Percentiles rank a stretch among this genome's conserved stretches.
phyloP scores from a whole-genome alignment of 2,113 vertebrate species.

The Pogona vitticeps region DNA sequence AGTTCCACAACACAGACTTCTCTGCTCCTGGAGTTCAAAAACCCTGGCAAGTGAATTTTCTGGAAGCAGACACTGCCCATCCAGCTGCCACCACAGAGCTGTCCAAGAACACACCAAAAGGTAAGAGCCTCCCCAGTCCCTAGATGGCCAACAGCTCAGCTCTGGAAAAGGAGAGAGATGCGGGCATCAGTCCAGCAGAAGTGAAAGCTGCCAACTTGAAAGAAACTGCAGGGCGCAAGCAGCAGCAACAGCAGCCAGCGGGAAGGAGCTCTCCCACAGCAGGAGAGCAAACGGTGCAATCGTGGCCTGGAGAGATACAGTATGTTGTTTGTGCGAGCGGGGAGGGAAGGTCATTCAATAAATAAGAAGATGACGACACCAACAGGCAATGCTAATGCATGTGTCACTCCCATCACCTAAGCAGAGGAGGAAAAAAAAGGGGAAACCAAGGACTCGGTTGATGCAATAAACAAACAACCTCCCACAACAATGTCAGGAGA shows the following conservation, averaged over 20 bases:
- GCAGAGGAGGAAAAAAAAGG: background rate
- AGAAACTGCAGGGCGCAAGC: background rate
- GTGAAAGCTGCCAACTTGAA: background rate
- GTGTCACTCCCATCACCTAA: background rate
- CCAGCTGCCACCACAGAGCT: background rate
- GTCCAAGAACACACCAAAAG: background rate
- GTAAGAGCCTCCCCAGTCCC: background rate
- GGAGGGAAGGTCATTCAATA: slow-evolving; percentile 18
- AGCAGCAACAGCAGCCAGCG: background rate
- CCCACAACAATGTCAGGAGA: background rate
- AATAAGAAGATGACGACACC: background rate
- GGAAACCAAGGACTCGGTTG: background rate
- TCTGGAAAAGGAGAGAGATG: background rate
- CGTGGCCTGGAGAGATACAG: background rate
- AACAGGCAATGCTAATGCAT: background rate
- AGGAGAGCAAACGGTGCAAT: background rate
- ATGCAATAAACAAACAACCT: background rate
- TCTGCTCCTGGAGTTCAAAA: background rate
- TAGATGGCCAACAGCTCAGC: background rate
- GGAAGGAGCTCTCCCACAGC: background rate
- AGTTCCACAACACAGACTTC: background rate
- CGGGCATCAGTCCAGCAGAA: background rate
- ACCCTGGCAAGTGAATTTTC: background rate
- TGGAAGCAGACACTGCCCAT: background rate
- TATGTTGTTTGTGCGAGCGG: slow-evolving; percentile 17